Conservation (phyloP, 2,113 vertebrate genomes). For the Orientallactaga bullata region DNA sequence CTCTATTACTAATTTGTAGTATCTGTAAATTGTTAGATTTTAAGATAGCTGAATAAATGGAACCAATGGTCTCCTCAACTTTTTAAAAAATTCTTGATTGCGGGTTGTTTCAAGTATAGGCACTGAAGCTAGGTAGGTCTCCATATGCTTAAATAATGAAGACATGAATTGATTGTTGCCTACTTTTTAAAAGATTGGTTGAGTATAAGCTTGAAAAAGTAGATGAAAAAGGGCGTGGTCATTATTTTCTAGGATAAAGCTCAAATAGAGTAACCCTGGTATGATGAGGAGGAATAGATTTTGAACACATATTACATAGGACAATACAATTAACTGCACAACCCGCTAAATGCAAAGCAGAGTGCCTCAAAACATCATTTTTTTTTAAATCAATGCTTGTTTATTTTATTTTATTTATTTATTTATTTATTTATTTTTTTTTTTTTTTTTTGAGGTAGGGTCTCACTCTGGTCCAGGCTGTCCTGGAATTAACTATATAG, state of each 20-base stretch:
- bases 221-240: background rate
- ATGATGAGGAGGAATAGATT: background rate
- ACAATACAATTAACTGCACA: background rate
- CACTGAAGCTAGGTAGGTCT: background rate
- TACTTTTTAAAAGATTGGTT: background rate
- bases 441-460: too few relatives aligned
- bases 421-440: too few relatives aligned
- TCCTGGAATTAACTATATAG: too few relatives aligned
- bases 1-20: background rate
- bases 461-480: too few relatives aligned
- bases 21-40: background rate
- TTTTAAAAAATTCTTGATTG: background rate
- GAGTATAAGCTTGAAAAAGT: background rate
- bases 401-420: too few relatives aligned
- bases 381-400: too few relatives aligned
- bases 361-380: constrained; percentile 18
- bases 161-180: background rate
- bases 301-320: background rate
- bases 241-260: background rate
- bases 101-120: background rate
- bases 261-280: background rate
- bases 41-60: background rate
- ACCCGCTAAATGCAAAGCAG: background rate
- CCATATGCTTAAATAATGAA: constrained; percentile 6
- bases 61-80: background rate